Evolutionary conservation across 2,888 invertebrate species (phyloP).

Genomic region (Drosophila putrida): DNA sequence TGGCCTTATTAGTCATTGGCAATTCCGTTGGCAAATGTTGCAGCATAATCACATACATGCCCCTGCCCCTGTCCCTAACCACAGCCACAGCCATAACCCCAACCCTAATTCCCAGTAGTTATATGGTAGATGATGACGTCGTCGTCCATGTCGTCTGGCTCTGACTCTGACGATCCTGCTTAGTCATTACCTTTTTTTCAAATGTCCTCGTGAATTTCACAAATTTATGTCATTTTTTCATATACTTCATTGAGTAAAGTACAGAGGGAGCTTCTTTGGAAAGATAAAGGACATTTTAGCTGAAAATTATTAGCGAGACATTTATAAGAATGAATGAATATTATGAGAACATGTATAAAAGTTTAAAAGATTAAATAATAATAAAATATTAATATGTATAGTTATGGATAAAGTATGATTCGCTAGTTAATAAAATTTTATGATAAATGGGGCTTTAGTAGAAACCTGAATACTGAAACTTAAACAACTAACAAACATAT

Average conservation of each 20-base stretch:
- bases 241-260: background rate
- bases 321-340: too few species aligned
- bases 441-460: too few species aligned
- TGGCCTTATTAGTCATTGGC: constrained; percentile 67
- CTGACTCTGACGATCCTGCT: constrained; percentile 10
- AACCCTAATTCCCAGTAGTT: too few species aligned
- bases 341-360: too few species aligned
- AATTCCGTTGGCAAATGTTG: constrained; percentile 55
- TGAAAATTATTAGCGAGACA: too few species aligned
- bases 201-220: constrained; percentile 28
- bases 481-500: too few species aligned
- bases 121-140: constrained; percentile 14
- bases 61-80: constrained; percentile 11
- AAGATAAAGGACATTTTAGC: background rate
- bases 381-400: too few species aligned
- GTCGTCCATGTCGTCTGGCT: constrained; percentile 12
- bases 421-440: too few species aligned
- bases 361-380: too few species aligned
- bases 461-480: too few species aligned
- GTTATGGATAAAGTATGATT: too few species aligned
- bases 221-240: constrained; percentile 8
- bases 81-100: background rate
- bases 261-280: background rate
- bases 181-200: constrained; percentile 15
- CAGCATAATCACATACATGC: constrained; percentile 40